Evolutionary conservation across 2,888 invertebrate genomes (phyloP), one percentile per base, ranked within the genome.

Genomic region (Cephus rjabovi): DNA sequence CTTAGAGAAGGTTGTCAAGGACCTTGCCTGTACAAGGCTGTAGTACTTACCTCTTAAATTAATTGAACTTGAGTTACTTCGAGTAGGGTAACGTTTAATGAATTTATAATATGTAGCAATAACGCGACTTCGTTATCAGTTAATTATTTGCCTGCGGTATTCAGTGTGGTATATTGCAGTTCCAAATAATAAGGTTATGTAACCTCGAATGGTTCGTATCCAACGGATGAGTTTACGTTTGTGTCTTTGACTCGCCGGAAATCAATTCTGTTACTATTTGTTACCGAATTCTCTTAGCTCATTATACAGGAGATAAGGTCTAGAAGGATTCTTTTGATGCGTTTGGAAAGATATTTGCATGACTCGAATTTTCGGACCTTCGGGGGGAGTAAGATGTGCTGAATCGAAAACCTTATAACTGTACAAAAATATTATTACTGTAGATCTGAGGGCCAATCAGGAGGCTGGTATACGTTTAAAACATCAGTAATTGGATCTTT

Each of bases 21-120:
- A 6, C 91, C 93, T 15, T 95, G 94, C 88, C 93, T 95, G 68
- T 93, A 94, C 87, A 94, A 94, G 89, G 95, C 94, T 3, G 93
- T 95, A 75, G 95, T 95, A 73, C 91, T 95, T 81, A 95, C 95
- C 70, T 77, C 81, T 68, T 83, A 80, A 83, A 68, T 69, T 74
- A 71, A 33, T 33, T 71, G 23, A 23, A 23, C 56, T 56, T 56
- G 9, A 23, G 23, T 56, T 56, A 56, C 23, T 56, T 56, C 23
- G 9, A 23, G 0, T 9, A 9, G 23, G 9, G 9, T 23, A 9
- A 9, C 6, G 15, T 56, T 56, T 56, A 23, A 23, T 9, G 56
- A 56, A 56, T 23, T 23, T 23, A 23, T 56, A 56, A 9, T 9
- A 9, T 23, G 6, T 56, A 56, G 1, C 56, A 23, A 56, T 56